Evolutionary conservation across 92 coral and sea anemone species (phyloP).

Genomic region (Actinostola sp.): DNA sequence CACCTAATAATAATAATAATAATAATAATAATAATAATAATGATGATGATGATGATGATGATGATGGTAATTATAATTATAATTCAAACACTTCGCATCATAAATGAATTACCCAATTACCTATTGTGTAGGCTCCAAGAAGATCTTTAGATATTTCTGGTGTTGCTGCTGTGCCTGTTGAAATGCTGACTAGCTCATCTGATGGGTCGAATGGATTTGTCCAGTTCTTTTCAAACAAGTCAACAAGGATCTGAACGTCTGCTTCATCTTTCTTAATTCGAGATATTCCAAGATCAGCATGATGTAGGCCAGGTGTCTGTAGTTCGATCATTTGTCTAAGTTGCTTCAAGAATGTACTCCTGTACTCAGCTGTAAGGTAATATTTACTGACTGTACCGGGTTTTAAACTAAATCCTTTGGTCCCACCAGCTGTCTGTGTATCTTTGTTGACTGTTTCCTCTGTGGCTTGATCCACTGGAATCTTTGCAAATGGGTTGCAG

Average conservation of each 20-base stretch:
- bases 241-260: slow-evolving; percentile 1
- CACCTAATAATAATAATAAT: too few species aligned
- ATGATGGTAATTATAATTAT: too few species aligned
- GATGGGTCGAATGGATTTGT: slow-evolving; percentile 7
- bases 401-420: slow-evolving; percentile 13
- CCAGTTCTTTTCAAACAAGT: slow-evolving; percentile 22
- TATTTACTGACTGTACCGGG: neutral
- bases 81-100: slow-evolving; percentile 27
- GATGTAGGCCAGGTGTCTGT: neutral
- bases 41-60: too few species aligned
- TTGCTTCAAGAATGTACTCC: slow-evolving; percentile 2
- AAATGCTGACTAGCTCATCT: slow-evolving; percentile 4
- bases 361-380: slow-evolving; percentile 3
- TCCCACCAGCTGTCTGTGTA: slow-evolving; percentile 47
- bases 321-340: slow-evolving; percentile 16
- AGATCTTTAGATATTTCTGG: neutral
- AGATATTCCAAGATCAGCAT: slow-evolving; percentile 2
- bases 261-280: slow-evolving; percentile 21
- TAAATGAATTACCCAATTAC: slow-evolving; percentile 30
- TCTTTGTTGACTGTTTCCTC: slow-evolving; percentile 41
- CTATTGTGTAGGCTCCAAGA: neutral
- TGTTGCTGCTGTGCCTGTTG: slow-evolving; percentile 14
- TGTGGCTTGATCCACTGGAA: slow-evolving; percentile 11
- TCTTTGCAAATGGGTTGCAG: neutral
- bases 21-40: too few species aligned